Evolutionary conservation across 2,797 vertebrate genomes (phyloP), one percentile per base, ranked within the genome.

Genomic region (Karalla daura): DNA sequence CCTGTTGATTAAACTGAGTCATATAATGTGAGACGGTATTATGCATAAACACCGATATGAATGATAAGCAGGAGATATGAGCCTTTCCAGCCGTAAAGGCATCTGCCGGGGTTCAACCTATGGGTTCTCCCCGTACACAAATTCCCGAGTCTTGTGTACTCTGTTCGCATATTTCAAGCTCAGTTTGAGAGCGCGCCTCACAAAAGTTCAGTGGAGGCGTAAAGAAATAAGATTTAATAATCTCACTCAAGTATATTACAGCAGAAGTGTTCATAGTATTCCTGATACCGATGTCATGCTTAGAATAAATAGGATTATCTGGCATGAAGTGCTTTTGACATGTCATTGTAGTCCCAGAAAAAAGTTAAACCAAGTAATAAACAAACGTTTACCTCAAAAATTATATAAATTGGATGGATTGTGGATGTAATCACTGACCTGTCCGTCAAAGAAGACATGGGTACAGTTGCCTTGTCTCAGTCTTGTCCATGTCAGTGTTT

Each of bases 401-500:
- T 84, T 80, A 74, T 86, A 77, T 47, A 44, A 68, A 58, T 60
- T 81, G 85, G 78, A 91, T 17, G 86, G 86, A 85, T 92, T 86
- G 92, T 86, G 78, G 91, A 91, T 94, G 89, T 95, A 95, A 95
- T 94, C 94, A 95, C 84, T 88, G n/a, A n/a, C n/a, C n/a, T n/a
- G n/a, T n/a, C n/a, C n/a, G n/a, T 90, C 88, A 89, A 90, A 90
- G 80, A 75, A 84, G 82, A 85, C 87, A 83, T 84, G 87, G 89
- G 89, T 82, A 88, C 81, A 71, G 85, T 94, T 92, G 90, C 93
- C 91, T 93, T 93, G 90, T 94, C 92, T 93, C 74, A 71, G 88
- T 93, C 91, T 93, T 92, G 92, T 93, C 86, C 91, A 89, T 94
- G 94, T 94, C 94, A 90, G 93, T 95, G 93, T 96, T 95, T 96